Conservation (phyloP, 2,797 vertebrate genomes). For the Euthynnus affinis region DNA sequence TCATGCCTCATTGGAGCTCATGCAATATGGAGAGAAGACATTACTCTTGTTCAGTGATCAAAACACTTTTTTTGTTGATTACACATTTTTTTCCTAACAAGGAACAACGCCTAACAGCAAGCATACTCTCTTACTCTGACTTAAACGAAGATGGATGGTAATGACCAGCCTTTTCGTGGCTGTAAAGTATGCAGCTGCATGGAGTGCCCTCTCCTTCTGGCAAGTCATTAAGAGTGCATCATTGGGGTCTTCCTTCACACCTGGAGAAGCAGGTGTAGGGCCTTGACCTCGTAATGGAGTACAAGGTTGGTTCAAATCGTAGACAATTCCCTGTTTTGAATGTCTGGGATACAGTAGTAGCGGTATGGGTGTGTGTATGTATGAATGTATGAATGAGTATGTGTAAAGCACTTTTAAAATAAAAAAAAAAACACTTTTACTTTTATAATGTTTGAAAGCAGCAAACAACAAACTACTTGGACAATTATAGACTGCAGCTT, state of each 20-base stretch:
- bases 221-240: slow-evolving; percentile 79
- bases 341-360: slow-evolving; percentile 16
- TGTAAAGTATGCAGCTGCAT: slow-evolving; percentile 75
- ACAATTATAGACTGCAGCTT: slow-evolving; percentile 25
- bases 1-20: slow-evolving; percentile 33
- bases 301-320: slow-evolving; percentile 74
- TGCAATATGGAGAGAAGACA: slow-evolving; percentile 25
- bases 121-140: slow-evolving; percentile 52
- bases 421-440: slow-evolving; percentile 2
- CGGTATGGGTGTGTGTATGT: background rate
- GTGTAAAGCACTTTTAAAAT: background rate
- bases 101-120: slow-evolving; percentile 34
- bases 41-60: slow-evolving; percentile 42
- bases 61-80: slow-evolving; percentile 29
- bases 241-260: slow-evolving; percentile 77
- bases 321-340: slow-evolving; percentile 55
- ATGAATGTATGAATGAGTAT: background rate
- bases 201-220: slow-evolving; percentile 72
- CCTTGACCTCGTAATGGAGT: slow-evolving; percentile 71
- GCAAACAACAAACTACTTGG: slow-evolving; percentile 4
- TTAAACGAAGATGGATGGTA: slow-evolving; percentile 72
- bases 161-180: slow-evolving; percentile 54
- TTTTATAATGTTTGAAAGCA: slow-evolving; percentile 19
- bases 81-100: slow-evolving; percentile 9
- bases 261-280: slow-evolving; percentile 82